Evolutionary conservation across 2,888 invertebrate genomes (phyloP), one percentile per base, ranked within the genome.

Genomic region (Aricia artaxerxes): DNA sequence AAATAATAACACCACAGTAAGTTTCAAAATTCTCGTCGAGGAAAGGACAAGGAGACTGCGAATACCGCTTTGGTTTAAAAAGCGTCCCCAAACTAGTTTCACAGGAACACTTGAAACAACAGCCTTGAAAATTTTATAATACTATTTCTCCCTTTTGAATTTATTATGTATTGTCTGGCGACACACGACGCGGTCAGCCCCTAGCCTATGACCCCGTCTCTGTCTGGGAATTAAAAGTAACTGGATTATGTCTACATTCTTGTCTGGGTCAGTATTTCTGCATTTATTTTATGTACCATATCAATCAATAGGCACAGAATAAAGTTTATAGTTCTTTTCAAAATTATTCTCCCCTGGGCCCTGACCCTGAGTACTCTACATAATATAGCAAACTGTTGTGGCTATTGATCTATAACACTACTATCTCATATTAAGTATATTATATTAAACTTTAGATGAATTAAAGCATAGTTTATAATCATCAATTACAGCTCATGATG

Each of bases 151-250:
- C 35, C 69, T 69, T 69, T 38, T 69, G 1, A 38, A 69, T 38
- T 69, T 69, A 38, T 69, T 13, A 69, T 3, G 49, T 64, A 31
- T 64, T 69, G 69, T 69, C 69, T 13, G 69, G 24, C 61, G 64
- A 31, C 64, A 64, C 24, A 11, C 35, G 13, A 38, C 87, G 86
- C 86, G 83, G 83, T 87, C 85, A 89, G 86, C 87, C 85, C 84
- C 84, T 84, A 82, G 83, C 64, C 64, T 69, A 13, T 69, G 16
- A 69, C 69, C 69, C 69, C 35, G 69, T 69, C 69, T 69, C 69
- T 38, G 69, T 69, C 69, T 69, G 69, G 31, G 35, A 16, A 69
- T 69, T 69, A 69, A 69, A 69, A 69, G 35, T 69, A 69, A 69
- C 35, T 38, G 69, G 69, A 69, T 69, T 69, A 69, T 16, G 69